Evolutionary conservation across 1,140 invertebrate species (phyloP).

Genomic region (Phocides pigmalion): DNA sequence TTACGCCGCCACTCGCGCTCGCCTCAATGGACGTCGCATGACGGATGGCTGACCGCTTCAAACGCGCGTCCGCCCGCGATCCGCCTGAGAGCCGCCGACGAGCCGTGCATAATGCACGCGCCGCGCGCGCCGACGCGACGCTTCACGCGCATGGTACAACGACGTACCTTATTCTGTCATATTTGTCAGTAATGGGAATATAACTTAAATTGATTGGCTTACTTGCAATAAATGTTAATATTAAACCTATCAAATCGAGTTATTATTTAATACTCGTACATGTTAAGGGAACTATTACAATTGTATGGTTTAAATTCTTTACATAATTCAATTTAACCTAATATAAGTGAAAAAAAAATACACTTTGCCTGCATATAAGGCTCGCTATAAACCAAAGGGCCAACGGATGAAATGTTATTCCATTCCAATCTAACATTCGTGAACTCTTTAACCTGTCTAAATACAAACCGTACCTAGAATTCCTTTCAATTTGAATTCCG

Average conservation of each 20-base stretch:
- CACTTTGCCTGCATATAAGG: too few relatives aligned
- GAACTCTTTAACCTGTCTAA: too few relatives aligned
- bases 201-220: not conserved
- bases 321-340: too few relatives aligned
- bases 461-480: too few relatives aligned
- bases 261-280: too few relatives aligned
- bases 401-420: too few relatives aligned
- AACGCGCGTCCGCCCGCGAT: constrained; percentile 17
- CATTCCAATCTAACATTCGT: too few relatives aligned
- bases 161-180: not conserved
- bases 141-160: not conserved
- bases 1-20: constrained; percentile 17
- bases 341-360: too few relatives aligned
- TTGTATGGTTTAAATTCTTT: too few relatives aligned
- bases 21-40: constrained; percentile 18
- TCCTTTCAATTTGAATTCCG: too few relatives aligned
- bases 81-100: not conserved
- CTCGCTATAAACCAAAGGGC: too few relatives aligned
- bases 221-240: constrained; percentile 1
- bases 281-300: too few relatives aligned
- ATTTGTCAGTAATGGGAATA: not conserved
- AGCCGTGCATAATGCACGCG: not conserved
- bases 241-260: not conserved
- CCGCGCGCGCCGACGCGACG: not conserved
- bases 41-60: constrained; percentile 22